Percentiles rank a stretch among this genome's conserved stretches.
Conservation (phyloP, 1,140 invertebrate species). For the Bacillus rossius region DNA sequence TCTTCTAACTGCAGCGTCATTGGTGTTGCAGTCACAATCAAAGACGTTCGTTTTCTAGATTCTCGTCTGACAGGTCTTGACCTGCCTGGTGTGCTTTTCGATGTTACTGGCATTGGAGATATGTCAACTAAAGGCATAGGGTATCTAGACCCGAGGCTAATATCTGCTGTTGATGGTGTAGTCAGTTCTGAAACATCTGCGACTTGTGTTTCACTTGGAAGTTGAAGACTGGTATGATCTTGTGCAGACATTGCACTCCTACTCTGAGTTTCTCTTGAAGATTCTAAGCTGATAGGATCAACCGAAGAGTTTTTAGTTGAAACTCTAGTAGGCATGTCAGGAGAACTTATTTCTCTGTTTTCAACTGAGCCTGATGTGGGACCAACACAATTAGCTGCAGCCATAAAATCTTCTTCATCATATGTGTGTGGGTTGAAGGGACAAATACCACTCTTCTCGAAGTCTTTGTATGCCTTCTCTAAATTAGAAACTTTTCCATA, state of each 20-base stretch:
- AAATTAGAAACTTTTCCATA: constrained; percentile 27
- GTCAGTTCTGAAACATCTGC: background rate
- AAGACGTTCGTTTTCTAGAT: too few species aligned
- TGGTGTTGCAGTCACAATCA: background rate
- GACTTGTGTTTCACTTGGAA: too few species aligned
- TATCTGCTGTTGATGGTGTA: background rate
- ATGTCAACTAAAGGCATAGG: background rate
- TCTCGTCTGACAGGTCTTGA: too few species aligned
- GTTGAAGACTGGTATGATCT: too few species aligned
- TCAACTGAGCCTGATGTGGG: background rate
- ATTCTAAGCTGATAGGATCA: too few species aligned
- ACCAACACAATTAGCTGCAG: background rate
- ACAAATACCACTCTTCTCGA: constrained; percentile 14
- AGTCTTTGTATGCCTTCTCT: constrained; percentile 35
- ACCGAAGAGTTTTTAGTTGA: background rate
- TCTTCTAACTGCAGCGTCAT: background rate
- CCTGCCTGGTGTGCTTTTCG: background rate
- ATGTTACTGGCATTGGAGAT: background rate
- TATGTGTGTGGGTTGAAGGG: background rate
- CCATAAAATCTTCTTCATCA: too few species aligned
- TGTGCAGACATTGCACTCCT: background rate
- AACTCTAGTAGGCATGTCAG: background rate
- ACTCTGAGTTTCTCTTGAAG: too few species aligned
- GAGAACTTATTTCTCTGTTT: background rate
- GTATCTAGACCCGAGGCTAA: background rate